phyloP scores from a whole-genome alignment of 2,888 invertebrate species.

The Odontomyia ornata region DNA sequence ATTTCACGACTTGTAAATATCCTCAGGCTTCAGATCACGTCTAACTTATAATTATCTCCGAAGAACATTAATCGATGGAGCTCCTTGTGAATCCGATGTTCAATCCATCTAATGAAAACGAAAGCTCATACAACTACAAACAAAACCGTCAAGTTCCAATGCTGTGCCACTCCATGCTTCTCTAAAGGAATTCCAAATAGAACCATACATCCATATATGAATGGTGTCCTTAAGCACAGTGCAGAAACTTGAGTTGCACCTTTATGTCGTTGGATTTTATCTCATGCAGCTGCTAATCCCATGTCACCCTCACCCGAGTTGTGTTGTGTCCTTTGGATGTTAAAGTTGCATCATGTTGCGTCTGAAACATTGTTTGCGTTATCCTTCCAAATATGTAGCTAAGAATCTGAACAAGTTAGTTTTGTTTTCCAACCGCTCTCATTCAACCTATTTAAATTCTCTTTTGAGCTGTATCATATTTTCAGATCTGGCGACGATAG shows the following conservation, averaged over 20 bases:
- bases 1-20: too few relatives aligned
- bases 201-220: too few relatives aligned
- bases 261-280: neutral
- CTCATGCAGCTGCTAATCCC: neutral
- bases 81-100: too few relatives aligned
- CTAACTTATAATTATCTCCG: too few relatives aligned
- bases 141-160: neutral
- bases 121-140: too few relatives aligned
- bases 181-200: neutral
- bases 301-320: neutral
- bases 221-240: neutral
- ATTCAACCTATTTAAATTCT: conserved; percentile 28
- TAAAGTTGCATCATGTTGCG: conserved; percentile 29
- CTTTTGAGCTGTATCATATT: neutral
- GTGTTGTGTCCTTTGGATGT: neutral
- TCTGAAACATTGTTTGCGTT: conserved; percentile 4
- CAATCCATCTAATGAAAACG: too few relatives aligned
- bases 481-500: neutral
- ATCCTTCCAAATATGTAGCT: neutral
- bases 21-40: too few relatives aligned
- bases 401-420: neutral
- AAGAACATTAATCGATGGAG: too few relatives aligned
- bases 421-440: neutral
- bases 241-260: neutral
- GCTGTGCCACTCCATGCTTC: neutral